Conservation (phyloP, 2,888 invertebrate species). For the Platerodrilus igneus region DNA sequence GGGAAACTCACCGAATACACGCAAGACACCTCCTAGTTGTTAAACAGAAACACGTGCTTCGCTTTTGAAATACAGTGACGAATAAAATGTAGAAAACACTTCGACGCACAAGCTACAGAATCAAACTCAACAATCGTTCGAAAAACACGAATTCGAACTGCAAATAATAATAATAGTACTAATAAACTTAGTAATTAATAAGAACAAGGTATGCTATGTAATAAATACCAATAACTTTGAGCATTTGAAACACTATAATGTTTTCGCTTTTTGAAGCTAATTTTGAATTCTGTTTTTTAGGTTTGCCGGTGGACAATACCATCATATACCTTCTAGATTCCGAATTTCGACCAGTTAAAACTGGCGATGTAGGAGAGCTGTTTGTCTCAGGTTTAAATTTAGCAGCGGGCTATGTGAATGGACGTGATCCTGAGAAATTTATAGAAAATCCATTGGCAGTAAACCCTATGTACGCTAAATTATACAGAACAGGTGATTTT, state of each 20-base stretch:
- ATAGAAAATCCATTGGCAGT: constrained; percentile 68
- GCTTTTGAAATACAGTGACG: no score
- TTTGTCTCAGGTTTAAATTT: constrained; percentile 77
- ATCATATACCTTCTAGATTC: constrained; percentile 74
- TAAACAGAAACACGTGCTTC: no score
- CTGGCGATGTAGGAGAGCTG: constrained; percentile 74
- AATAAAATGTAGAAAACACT: no score
- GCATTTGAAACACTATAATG: not conserved
- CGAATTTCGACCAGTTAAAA: constrained; percentile 65
- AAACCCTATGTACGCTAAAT: constrained; percentile 60
- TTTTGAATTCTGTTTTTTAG: constrained; percentile 44
- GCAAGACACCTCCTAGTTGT: no score
- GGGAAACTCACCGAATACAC: no score
- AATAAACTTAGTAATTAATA: not conserved
- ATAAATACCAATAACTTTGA: no score
- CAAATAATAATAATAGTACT: no score
- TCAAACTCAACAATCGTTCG: no score
- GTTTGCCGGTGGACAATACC: constrained; percentile 74
- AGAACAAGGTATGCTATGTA: not conserved
- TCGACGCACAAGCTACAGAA: no score
- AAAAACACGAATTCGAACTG: no score
- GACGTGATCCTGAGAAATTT: constrained; percentile 68
- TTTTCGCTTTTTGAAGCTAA: not conserved
- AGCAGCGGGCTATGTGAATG: constrained; percentile 75
- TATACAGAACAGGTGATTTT: constrained; percentile 83